Percentiles rank a stretch among this genome's conserved stretches.
Conservation (phyloP, 2,113 vertebrate genomes). For the Takifugu bimaculatus region DNA sequence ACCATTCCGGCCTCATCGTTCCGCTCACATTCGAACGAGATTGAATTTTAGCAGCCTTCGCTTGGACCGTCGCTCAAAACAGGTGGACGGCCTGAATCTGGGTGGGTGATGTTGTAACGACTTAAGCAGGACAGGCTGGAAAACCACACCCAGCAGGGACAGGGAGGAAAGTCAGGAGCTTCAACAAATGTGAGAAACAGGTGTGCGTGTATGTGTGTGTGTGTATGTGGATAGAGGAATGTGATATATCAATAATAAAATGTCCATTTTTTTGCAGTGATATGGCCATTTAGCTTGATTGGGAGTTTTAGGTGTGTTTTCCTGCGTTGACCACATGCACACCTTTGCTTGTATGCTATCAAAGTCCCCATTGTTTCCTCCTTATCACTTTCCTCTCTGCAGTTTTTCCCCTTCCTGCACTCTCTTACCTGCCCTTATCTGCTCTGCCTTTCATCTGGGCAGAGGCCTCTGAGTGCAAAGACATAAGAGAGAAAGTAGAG, state of each 20-base stretch:
- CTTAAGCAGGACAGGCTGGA: constrained; percentile 58
- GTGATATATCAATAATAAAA: too few species aligned
- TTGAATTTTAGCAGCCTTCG: constrained; percentile 43
- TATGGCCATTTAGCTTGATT: too few species aligned
- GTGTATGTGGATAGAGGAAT: constrained; percentile 3
- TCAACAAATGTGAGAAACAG: constrained; percentile 62
- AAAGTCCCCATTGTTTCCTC: constrained; percentile 60
- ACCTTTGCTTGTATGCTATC: constrained; percentile 35
- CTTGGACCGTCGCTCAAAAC: constrained; percentile 7
- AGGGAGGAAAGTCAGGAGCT: constrained; percentile 40
- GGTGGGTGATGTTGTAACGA: constrained; percentile 47
- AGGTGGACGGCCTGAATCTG: constrained; percentile 41
- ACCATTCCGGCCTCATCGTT: too few species aligned
- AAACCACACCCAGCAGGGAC: constrained; percentile 56
- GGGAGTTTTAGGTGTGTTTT: not conserved
- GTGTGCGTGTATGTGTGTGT: constrained; percentile 36
- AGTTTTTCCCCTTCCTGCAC: constrained; percentile 59
- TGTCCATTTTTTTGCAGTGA: too few species aligned
- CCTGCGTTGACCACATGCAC: constrained; percentile 12
- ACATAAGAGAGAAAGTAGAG: constrained; percentile 40
- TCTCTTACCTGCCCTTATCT: constrained; percentile 69
- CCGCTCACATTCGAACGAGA: constrained; percentile 33
- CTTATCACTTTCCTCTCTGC: constrained; percentile 59
- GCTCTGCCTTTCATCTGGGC: constrained; percentile 56
- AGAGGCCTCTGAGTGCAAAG: constrained; percentile 49